Conservation (phyloP, 2,888 invertebrate genomes). For the Automeris io region DNA sequence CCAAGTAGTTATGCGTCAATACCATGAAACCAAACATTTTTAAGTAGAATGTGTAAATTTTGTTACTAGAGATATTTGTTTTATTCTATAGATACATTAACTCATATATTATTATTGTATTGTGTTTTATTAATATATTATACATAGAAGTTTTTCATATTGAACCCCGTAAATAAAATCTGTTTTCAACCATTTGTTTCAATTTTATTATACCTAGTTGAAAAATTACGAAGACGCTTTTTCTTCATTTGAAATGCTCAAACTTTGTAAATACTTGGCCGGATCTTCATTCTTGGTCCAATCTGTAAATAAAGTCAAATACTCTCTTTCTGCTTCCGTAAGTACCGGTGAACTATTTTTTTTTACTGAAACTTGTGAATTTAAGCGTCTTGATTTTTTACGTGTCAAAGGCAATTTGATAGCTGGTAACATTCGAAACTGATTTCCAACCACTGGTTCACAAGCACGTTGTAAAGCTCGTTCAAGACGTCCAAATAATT, state of each 20-base stretch:
- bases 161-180: constrained; percentile 66
- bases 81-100: constrained; percentile 46
- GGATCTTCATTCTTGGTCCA: constrained; percentile 57
- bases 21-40: constrained; percentile 75
- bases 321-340: constrained; percentile 51
- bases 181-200: constrained; percentile 57
- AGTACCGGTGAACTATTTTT: constrained; percentile 22
- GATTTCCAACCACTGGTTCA: constrained; percentile 29
- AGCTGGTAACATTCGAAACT: constrained; percentile 8
- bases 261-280: constrained; percentile 34
- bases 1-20: constrained; percentile 65
- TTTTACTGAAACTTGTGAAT: constrained; percentile 12
- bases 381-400: constrained; percentile 9
- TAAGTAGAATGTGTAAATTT: constrained; percentile 66
- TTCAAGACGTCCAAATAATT: constrained; percentile 64
- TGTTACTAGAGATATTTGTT: constrained; percentile 62
- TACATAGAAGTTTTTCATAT: constrained; percentile 54
- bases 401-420: constrained; percentile 8
- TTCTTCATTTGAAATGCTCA: constrained; percentile 13
- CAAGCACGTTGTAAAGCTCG: constrained; percentile 56
- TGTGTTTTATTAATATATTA: constrained; percentile 58
- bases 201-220: constrained; percentile 11
- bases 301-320: constrained; percentile 57
- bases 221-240: not conserved
- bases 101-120: constrained; percentile 46